Evolutionary conservation across 2,113 vertebrate species (phyloP).

Genomic region (Nothobranchius furzeri): DNA sequence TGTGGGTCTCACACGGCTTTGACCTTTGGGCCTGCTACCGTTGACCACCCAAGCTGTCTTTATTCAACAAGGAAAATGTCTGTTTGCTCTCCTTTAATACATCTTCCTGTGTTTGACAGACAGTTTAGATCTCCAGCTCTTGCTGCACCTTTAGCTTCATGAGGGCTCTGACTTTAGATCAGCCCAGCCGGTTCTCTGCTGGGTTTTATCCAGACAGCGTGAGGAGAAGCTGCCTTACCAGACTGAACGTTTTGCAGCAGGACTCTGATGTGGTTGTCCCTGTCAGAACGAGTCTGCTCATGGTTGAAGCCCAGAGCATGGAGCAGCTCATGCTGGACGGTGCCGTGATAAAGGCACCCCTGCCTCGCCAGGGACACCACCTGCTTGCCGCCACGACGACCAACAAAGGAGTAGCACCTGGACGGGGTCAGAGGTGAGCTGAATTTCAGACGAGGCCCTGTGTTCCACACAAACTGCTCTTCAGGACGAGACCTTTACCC

Average conservation of each 20-base stretch:
- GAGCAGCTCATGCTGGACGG: slow-evolving; percentile 71
- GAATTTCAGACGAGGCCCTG: background rate
- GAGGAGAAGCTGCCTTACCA: slow-evolving; percentile 16
- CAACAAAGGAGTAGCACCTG: slow-evolving; percentile 71
- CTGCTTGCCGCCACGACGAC: slow-evolving; percentile 58
- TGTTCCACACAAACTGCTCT: background rate
- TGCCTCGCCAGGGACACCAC: slow-evolving; percentile 56
- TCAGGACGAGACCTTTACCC: slow-evolving; percentile 37
- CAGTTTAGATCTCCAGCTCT: no score
- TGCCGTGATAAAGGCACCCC: slow-evolving; percentile 54
- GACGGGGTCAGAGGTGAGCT: background rate
- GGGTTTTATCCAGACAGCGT: no score
- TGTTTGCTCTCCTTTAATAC: no score
- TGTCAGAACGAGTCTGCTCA: slow-evolving; percentile 72
- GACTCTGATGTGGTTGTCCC: slow-evolving; percentile 62
- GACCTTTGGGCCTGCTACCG: no score
- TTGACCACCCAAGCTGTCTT: no score
- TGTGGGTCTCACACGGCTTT: no score
- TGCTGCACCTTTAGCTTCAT: no score
- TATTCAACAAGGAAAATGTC: no score
- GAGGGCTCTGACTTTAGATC: no score
- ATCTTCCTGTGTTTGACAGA: no score
- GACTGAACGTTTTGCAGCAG: slow-evolving; percentile 48
- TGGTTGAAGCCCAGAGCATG: slow-evolving; percentile 78
- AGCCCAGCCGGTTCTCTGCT: no score